These are phyloP conservation scores for Peromyscus melanophrys DNA, from an alignment of 2,797 vertebrate species.

Conservation along the genomic window DNA sequence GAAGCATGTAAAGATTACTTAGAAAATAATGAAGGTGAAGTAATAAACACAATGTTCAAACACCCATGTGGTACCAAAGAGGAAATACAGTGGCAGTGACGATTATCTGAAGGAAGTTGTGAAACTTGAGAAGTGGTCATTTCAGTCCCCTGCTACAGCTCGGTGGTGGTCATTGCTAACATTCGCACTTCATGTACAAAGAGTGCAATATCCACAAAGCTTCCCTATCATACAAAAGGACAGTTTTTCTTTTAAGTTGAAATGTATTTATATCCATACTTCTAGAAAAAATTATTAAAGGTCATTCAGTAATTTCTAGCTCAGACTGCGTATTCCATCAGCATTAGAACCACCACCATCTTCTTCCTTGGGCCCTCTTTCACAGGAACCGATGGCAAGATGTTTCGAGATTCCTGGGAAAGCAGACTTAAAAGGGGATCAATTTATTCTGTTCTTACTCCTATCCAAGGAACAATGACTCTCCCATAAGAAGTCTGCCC, in stretches of 20 bases:
- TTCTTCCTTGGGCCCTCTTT: neutral
- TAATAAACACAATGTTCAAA: neutral
- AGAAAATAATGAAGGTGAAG: neutral
- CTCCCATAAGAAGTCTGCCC: neutral
- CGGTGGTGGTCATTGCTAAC: neutral
- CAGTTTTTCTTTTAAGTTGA: neutral
- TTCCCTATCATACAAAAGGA: neutral
- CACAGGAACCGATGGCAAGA: too few species aligned
- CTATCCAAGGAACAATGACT: neutral
- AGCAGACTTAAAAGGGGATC: neutral
- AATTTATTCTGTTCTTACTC: neutral
- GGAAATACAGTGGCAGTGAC: neutral
- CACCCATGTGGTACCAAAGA: neutral
- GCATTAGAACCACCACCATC: neutral
- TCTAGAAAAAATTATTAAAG: neutral
- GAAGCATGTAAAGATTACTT: neutral
- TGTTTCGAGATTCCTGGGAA: neutral
- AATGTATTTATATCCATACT: neutral
- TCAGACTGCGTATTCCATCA: neutral
- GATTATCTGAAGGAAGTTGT: neutral
- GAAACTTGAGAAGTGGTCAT: neutral
- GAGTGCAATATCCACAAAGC: neutral
- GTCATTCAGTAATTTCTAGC: neutral
- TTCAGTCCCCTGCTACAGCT: neutral
- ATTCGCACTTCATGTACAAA: neutral